A percentile compares a stretch with the other conserved stretches of the same genome.
These are phyloP conservation scores for Scaptomyza graminum DNA, from an alignment of 1,140 invertebrate species.

Conservation along the genomic window DNA sequence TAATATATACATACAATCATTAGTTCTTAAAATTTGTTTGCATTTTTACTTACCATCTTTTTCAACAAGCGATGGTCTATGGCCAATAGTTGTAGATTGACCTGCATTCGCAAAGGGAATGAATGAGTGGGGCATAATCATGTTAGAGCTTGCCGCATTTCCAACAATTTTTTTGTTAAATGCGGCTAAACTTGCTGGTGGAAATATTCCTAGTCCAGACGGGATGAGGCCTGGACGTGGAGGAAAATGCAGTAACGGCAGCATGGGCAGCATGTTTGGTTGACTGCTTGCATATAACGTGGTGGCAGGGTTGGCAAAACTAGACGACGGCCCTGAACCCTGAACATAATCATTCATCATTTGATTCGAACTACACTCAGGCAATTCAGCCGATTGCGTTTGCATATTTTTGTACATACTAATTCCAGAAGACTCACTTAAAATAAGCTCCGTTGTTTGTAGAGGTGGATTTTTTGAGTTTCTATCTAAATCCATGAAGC, in stretches of 20 bases:
- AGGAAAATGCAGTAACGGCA: constrained; percentile 82
- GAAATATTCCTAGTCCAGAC: constrained; percentile 85
- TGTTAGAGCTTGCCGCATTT: constrained; percentile 4
- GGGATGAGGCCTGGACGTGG: constrained; percentile 89
- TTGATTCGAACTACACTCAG: not conserved
- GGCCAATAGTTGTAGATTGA: not conserved
- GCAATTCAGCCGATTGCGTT: not conserved
- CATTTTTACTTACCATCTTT: constrained; percentile 26
- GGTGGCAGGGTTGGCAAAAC: not conserved
- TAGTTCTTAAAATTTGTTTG: not conserved
- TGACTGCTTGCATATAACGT: constrained; percentile 32
- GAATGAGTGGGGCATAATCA: constrained; percentile 48
- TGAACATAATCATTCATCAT: constrained; percentile 3
- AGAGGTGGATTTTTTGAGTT: not conserved
- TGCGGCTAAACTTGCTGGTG: constrained; percentile 43
- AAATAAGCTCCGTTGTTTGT: not conserved
- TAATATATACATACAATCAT: too few species aligned
- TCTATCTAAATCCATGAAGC: constrained; percentile 1
- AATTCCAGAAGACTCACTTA: not conserved
- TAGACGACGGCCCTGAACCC: not conserved
- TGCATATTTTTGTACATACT: not conserved
- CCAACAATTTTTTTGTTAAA: constrained; percentile 28
- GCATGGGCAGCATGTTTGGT: constrained; percentile 46
- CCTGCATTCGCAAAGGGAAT: constrained; percentile 31
- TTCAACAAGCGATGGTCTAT: not conserved